Evolutionary conservation across 2,797 vertebrate species (phyloP).

Genomic region (Acipenser oxyrinchus): DNA sequence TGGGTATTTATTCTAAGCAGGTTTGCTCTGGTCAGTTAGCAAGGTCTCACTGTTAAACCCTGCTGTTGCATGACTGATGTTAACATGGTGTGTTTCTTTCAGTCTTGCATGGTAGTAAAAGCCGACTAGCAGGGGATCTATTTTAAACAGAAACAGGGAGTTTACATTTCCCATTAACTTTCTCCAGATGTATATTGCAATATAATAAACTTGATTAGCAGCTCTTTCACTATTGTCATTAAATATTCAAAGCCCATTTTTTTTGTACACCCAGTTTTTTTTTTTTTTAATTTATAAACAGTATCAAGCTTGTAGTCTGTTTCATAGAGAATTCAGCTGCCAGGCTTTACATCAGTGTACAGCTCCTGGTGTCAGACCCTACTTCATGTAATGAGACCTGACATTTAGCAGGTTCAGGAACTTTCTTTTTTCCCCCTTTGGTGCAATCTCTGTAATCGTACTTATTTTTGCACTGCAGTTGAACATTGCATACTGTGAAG

Average conservation of each 20-base stretch:
- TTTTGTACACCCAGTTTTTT: neutral
- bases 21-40: slow-evolving; percentile 17
- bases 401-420: neutral
- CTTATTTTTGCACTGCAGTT: neutral
- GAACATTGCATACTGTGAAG: neutral
- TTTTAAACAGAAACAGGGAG: neutral
- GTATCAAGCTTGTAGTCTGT: neutral
- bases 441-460: neutral
- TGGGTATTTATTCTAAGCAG: slow-evolving; percentile 8
- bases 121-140: neutral
- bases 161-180: neutral
- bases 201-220: no score
- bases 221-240: no score
- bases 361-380: neutral
- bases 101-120: slow-evolving; percentile 11
- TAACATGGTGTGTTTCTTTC: slow-evolving; percentile 15
- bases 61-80: neutral
- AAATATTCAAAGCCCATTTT: neutral
- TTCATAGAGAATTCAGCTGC: neutral
- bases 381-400: neutral
- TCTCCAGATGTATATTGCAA: neutral
- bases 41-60: slow-evolving; percentile 7
- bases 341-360: neutral
- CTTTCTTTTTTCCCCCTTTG: neutral
- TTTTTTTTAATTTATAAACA: neutral